These are phyloP conservation scores for Apotomis betuletana DNA, from an alignment of 2,888 invertebrate genomes.

Conservation along the genomic window DNA sequence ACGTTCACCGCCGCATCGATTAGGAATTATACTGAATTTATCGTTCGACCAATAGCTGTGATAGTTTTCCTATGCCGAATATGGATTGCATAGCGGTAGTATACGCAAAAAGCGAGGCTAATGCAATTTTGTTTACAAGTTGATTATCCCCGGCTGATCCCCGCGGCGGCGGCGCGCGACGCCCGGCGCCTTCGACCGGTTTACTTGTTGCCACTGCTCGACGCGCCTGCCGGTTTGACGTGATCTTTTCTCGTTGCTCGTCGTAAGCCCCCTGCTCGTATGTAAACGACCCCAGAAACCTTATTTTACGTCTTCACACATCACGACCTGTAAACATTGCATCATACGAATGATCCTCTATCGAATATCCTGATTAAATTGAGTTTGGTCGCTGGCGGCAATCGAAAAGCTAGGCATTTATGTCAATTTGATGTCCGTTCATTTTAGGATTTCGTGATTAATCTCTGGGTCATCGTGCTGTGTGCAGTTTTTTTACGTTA, in stretches of 20 bases:
- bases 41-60: slow-evolving; percentile 34
- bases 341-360: slow-evolving; percentile 27
- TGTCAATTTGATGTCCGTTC: slow-evolving; percentile 1
- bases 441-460: slow-evolving; percentile 27
- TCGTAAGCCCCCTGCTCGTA: slow-evolving; percentile 71
- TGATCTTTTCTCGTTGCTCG: slow-evolving; percentile 78
- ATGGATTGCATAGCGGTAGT: slow-evolving; percentile 46
- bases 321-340: slow-evolving; percentile 32
- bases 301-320: slow-evolving; percentile 44
- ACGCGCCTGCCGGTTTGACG: slow-evolving; percentile 78
- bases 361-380: slow-evolving; percentile 12
- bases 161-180: slow-evolving; percentile 51
- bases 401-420: background rate
- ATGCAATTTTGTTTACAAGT: slow-evolving; percentile 80
- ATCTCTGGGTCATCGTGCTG: slow-evolving; percentile 26
- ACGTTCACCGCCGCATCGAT: background rate
- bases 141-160: slow-evolving; percentile 70
- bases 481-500: slow-evolving; percentile 24
- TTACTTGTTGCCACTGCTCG: slow-evolving; percentile 75
- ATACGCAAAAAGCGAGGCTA: slow-evolving; percentile 62
- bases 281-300: slow-evolving; percentile 78
- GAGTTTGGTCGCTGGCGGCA: background rate
- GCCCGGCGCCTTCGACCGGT: slow-evolving; percentile 81
- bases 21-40: background rate
- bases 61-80: slow-evolving; percentile 48